phyloP scores from a whole-genome alignment of 2,113 vertebrate genomes.

The Ploceus nigricollis region DNA sequence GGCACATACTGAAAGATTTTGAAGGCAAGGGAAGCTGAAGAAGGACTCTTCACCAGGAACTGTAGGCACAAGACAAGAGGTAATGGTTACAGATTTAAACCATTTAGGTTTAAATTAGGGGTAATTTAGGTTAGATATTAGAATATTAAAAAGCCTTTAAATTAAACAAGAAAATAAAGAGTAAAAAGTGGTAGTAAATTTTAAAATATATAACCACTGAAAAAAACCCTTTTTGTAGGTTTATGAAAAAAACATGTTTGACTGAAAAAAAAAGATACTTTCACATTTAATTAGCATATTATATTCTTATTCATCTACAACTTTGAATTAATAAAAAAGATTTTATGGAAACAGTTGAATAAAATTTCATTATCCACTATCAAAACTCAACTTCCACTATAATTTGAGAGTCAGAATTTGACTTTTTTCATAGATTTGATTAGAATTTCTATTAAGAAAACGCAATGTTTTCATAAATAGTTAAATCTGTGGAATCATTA shows the following conservation, averaged over 20 bases:
- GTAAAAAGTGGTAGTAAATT: accelerated
- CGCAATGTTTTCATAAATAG: neutral
- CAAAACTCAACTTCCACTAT: neutral
- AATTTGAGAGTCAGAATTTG: neutral
- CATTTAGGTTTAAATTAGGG: too few relatives aligned
- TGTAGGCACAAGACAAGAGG: neutral
- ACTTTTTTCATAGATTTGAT: neutral
- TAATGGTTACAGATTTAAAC: neutral
- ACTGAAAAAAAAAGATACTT: neutral
- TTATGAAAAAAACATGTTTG: accelerated
- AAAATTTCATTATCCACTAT: neutral
- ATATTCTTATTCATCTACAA: neutral
- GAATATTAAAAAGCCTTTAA: neutral
- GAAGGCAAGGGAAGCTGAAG: neutral
- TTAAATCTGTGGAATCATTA: neutral
- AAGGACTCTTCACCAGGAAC: neutral
- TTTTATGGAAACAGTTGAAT: neutral
- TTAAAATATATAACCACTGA: neutral
- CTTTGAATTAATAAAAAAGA: neutral
- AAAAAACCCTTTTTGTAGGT: neutral
- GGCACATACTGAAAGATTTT: neutral
- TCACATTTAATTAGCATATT: neutral
- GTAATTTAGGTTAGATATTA: neutral
- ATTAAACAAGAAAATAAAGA: neutral
- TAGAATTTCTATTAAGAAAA: neutral